Evolutionary conservation across 2,113 vertebrate species (phyloP).

Genomic region (Myrmecophaga tridactyla): DNA sequence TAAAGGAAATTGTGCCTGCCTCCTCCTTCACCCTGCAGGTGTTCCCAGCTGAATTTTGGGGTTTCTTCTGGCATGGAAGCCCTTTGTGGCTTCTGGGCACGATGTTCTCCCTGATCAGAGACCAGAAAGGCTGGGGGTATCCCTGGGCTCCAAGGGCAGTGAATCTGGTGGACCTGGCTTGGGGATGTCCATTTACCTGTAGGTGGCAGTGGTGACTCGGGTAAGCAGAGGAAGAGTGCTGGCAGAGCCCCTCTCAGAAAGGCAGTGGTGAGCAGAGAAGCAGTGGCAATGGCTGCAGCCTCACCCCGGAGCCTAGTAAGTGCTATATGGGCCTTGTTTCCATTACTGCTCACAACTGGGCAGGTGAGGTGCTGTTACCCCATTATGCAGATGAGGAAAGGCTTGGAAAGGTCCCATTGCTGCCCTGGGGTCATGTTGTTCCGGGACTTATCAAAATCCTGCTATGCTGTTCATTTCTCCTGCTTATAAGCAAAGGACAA

Average conservation of each 20-base stretch:
- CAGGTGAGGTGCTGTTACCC: neutral
- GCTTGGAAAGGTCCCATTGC: neutral
- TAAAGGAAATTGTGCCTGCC: neutral
- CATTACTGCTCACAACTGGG: neutral
- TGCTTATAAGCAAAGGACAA: neutral
- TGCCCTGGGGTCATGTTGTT: neutral
- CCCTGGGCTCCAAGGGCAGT: neutral
- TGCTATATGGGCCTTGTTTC: neutral
- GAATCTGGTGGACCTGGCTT: neutral
- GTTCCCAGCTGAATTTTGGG: neutral
- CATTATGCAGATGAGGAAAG: neutral
- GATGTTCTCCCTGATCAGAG: neutral
- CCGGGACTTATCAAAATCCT: neutral
- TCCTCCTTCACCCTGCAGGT: neutral
- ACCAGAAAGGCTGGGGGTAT: neutral
- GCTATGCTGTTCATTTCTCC: neutral
- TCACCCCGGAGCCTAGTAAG: neutral
- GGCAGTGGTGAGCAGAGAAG: neutral
- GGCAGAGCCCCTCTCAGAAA: neutral
- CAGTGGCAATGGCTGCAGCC: neutral
- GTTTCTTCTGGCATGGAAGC: neutral
- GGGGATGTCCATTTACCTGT: conserved; percentile 38
- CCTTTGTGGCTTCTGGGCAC: neutral
- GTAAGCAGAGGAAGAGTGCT: fast-evolving
- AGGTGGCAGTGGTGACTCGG: conserved; percentile 67